These are phyloP conservation scores for Drosophila atripex DNA, from an alignment of 2,888 invertebrate species.

Conservation along the genomic window DNA sequence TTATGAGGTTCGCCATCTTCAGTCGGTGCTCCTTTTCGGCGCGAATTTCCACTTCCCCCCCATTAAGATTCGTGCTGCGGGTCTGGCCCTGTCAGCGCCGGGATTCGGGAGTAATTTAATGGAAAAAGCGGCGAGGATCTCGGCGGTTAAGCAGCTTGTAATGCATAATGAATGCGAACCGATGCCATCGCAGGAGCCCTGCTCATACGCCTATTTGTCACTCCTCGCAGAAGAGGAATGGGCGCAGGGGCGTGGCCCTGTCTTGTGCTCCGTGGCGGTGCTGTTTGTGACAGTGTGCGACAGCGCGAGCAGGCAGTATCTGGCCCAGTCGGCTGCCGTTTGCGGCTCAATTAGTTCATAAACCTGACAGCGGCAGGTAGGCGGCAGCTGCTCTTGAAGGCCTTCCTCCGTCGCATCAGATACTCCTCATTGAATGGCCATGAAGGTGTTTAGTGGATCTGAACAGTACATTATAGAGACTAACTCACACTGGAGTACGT, in stretches of 20 bases:
- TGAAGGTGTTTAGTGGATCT: not conserved
- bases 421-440: not conserved
- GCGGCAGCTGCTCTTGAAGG: not conserved
- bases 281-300: constrained; percentile 62
- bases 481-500: not conserved
- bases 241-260: constrained; percentile 6
- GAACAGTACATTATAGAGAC: not conserved
- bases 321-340: constrained; percentile 34
- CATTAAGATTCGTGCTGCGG: constrained; percentile 23
- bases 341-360: constrained; percentile 44
- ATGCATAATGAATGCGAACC: constrained; percentile 72
- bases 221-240: constrained; percentile 5
- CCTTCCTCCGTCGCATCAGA: not conserved
- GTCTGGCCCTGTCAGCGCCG: constrained; percentile 37
- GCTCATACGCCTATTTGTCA: constrained; percentile 71
- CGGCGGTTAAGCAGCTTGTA: constrained; percentile 60
- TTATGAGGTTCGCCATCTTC: constrained; percentile 32
- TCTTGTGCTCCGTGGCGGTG: constrained; percentile 9
- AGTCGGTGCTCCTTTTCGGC: constrained; percentile 1
- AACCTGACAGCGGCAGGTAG: constrained; percentile 45
- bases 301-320: constrained; percentile 43
- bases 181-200: constrained; percentile 42
- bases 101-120: constrained; percentile 73
- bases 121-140: constrained; percentile 62
- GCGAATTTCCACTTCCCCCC: constrained; percentile 30